Base-by-base conservation (phyloP, 2,888 invertebrate species). In the Pyrgus malvae region DNA sequence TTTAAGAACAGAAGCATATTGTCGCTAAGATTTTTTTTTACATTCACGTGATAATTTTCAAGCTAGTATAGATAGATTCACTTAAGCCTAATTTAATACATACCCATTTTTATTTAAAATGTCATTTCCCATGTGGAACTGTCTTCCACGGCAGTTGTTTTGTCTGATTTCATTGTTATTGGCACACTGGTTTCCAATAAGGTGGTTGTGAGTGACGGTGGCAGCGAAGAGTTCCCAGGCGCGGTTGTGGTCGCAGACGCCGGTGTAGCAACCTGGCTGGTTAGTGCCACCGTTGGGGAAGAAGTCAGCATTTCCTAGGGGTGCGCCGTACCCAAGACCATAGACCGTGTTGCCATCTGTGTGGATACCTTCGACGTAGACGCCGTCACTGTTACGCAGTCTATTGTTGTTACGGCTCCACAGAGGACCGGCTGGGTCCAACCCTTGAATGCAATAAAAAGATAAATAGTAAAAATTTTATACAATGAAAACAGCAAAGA, bases 251-350 rank as follows among this genome's bases (percentile, higher is more conserved):
- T 73, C 72, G 58, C 82, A 83, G 3, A 74, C 7, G 17, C 62
- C 63, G n/a, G 70, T 70, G 1, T 61, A 1, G 29, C 81, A 83
- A 0, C 75, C 78, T 2, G 81, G 80, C 54, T 83, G 80, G 9
- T 63, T 63, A 21, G 48, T 68, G 2, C 92, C 92, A 35, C 87
- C 83, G 57, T 92, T 93, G 8, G 91, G 91, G 80, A 88, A 92
- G 72, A 92, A 93, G 68, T 92, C 92, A 9, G 74, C 91, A 56
- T 91, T 78, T 1, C 88, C 92, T 2, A 92, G 72, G 0, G 55
- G 45, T 0, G 17, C 25, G 0, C 64, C 64, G 8, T 59, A 55
- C n/a, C 61, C 64, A 16, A 59, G 60, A 8, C 59, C 16, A 7
- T 56, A 31, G 31, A 41, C 54, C 1, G 44, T 38, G 11, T 64